Percentiles rank a stretch among this genome's conserved stretches.
These are phyloP conservation scores for Agrochola lychnidis DNA, from an alignment of 2,888 invertebrate genomes.

Conservation along the genomic window DNA sequence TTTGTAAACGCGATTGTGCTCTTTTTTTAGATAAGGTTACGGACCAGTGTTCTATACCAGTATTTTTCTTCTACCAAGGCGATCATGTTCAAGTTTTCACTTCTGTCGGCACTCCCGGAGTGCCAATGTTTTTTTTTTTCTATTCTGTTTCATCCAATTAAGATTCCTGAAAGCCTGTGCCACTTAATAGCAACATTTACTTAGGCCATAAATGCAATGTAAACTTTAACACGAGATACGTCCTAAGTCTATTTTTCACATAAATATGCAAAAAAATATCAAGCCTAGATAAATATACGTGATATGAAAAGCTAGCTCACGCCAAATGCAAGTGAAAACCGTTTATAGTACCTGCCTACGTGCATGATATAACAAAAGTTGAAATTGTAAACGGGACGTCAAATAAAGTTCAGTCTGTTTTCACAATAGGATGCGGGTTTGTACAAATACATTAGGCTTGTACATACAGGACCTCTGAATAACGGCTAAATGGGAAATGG, in stretches of 20 bases:
- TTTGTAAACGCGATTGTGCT: too few species aligned
- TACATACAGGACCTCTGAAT: too few species aligned
- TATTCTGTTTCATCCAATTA: not conserved
- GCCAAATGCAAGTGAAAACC: slow-evolving; percentile 12
- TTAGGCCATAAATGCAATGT: not conserved
- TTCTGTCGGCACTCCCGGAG: too few species aligned
- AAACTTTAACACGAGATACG: not conserved
- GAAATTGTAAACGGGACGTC: slow-evolving; percentile 5
- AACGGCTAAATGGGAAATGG: not conserved
- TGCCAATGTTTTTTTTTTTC: not conserved
- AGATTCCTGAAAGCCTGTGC: not conserved
- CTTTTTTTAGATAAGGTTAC: too few species aligned
- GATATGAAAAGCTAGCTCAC: not conserved
- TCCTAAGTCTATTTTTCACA: not conserved
- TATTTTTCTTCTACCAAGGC: too few species aligned
- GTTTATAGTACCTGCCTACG: not conserved
- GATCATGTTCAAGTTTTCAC: too few species aligned
- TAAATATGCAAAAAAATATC: not conserved
- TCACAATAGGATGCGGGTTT: not conserved
- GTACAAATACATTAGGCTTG: not conserved
- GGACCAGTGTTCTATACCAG: too few species aligned
- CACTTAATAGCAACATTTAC: not conserved
- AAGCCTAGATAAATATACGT: not conserved
- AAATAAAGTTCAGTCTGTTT: slow-evolving; percentile 7
- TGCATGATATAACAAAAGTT: not conserved